phyloP scores from a whole-genome alignment of 2,888 invertebrate species.

The Cremastinae sp. region DNA sequence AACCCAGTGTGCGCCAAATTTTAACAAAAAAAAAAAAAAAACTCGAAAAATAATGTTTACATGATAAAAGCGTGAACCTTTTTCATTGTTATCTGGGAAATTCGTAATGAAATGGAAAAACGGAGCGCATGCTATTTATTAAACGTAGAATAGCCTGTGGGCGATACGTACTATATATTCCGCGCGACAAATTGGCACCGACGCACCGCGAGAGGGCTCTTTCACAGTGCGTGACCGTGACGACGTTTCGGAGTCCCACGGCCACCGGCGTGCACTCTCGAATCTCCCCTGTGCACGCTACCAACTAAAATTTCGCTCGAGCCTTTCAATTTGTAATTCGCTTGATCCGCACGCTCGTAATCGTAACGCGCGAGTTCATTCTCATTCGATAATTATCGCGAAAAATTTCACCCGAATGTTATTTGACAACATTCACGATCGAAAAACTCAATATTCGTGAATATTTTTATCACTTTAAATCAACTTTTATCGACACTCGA shows the following conservation, averaged over 20 bases:
- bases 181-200: constrained; percentile 63
- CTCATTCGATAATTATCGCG: background rate
- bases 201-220: constrained; percentile 54
- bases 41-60: no score
- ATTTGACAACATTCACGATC: no score
- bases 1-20: no score
- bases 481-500: no score
- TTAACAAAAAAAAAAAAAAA: no score
- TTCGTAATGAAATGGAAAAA: background rate
- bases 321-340: constrained; percentile 45
- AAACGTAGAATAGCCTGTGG: constrained; percentile 21
- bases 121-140: background rate
- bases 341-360: background rate
- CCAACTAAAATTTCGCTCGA: constrained; percentile 41
- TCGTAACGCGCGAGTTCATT: no score
- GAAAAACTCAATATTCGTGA: no score
- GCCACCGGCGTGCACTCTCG: constrained; percentile 61
- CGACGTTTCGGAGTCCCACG: constrained; percentile 65
- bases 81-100: background rate
- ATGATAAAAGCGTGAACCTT: no score
- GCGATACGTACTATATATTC: constrained; percentile 52
- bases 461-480: no score
- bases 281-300: constrained; percentile 54
- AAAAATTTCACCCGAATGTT: no score
- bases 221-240: constrained; percentile 63